Percentiles rank a stretch among this genome's conserved stretches.
Conservation (phyloP, 92 coral and sea anemone species). For the Parazoanthus swiftii region DNA sequence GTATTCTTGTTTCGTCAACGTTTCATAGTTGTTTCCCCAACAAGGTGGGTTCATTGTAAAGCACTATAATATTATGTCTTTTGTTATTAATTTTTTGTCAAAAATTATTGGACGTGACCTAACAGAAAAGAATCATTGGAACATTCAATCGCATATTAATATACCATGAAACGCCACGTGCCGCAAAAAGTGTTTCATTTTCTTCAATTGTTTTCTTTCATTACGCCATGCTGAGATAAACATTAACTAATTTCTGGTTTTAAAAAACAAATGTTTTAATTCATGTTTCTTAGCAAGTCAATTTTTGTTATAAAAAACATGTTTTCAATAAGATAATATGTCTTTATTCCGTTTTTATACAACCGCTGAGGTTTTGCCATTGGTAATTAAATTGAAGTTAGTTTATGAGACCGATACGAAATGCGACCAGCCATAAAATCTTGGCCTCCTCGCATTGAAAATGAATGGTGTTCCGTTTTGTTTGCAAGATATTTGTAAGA, state of each 20-base stretch:
- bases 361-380: background rate
- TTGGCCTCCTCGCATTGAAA: background rate
- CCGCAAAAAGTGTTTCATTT: slow-evolving; percentile 14
- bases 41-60: background rate
- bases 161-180: slow-evolving; percentile 44
- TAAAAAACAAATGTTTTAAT: background rate
- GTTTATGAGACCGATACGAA: background rate
- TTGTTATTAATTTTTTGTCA: background rate
- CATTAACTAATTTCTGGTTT: slow-evolving; percentile 12
- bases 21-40: background rate
- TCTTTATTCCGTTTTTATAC: background rate
- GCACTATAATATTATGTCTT: background rate
- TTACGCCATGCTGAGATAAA: slow-evolving; percentile 29
- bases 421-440: background rate
- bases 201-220: slow-evolving; percentile 27
- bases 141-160: slow-evolving; percentile 37
- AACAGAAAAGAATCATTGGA: background rate
- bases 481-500: slow-evolving; percentile 10
- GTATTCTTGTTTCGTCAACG: slow-evolving; percentile 22
- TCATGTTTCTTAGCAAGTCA: slow-evolving; percentile 15
- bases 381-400: background rate
- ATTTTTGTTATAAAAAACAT: slow-evolving; percentile 3
- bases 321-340: background rate
- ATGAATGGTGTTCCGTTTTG: background rate
- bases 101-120: background rate